Base-by-base conservation (phyloP, 2,797 vertebrate genomes). In the Sandelia bainsii region DNA sequence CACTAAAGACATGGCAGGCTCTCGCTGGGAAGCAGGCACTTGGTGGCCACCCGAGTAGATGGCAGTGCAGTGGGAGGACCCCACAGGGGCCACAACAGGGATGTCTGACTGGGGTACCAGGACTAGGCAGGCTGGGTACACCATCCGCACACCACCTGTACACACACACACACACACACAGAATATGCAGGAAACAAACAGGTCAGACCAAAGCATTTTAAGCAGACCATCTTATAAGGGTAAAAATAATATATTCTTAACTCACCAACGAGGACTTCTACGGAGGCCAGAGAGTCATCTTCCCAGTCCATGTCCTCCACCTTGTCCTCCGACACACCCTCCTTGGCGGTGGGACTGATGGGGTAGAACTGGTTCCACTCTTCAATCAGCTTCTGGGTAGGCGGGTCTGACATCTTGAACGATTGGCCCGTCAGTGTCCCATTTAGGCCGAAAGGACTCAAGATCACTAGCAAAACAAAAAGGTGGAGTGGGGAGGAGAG, bases 361-460 rank as follows among this genome's bases (percentile, higher is more conserved):
- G 97, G 98, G 91, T 99, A 99, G 87, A 99, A 99, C 72, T 99
- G 98, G 87, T 98, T 99, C 98, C 98, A 99, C 93, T 99, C 98
- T 84, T 98, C 96, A 46, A 99, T 98, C 74, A 99, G 93, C 91
- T 98, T 99, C 91, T 98, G 96, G 14, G 98, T 99, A 5, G 97
- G 96, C 42, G 96, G 97, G 92, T 99, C 98, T 20, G 98, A 99
- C 92, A 98, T 96, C 94, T 99, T 99, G 91, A 98, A 99, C 2
- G 98, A 98, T 92, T 99, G 98, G 80, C 98, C 98, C 9, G 98
- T 99, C 81, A 99, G 96, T 0, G 97, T 98, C 66, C 98, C 98
- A 81, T 97, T 99, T 89, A 99, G 90, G 81, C 98, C 98, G 52
- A 99, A 99, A 4, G 98, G 98, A 91, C 98, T 98, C 80, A 99